Evolutionary conservation across 1,140 invertebrate genomes (phyloP).

Genomic region (Whitmania pigra): DNA sequence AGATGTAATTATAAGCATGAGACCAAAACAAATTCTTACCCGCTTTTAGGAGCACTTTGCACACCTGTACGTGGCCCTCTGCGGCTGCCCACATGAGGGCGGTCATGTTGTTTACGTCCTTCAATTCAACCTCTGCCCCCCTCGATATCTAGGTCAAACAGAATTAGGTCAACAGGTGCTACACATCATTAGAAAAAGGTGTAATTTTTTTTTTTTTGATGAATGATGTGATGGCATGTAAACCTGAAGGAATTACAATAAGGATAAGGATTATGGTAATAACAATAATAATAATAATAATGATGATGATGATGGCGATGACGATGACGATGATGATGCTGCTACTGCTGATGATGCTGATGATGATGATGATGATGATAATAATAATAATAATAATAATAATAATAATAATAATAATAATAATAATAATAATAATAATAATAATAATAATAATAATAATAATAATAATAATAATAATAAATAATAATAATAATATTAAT

Average conservation of each 20-base stretch:
- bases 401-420: too few species aligned
- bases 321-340: too few species aligned
- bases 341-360: too few species aligned
- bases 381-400: too few species aligned
- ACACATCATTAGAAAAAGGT: neutral
- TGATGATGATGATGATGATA: too few species aligned
- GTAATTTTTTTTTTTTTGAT: neutral
- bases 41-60: conserved; percentile 20
- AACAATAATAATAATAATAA: neutral
- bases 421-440: neutral
- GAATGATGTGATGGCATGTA: neutral
- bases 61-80: conserved; percentile 21
- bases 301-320: neutral
- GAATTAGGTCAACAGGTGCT: neutral
- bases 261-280: neutral
- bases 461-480: neutral
- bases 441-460: neutral
- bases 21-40: conserved; percentile 21
- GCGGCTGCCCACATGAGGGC: conserved; percentile 24
- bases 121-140: conserved; percentile 18
- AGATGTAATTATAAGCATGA: too few species aligned
- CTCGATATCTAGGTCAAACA: conserved; percentile 19
- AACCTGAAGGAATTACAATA: too few species aligned
- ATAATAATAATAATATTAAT: neutral
- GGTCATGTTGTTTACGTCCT: conserved; percentile 25